Evolutionary conservation across 2,888 invertebrate species (phyloP).

Genomic region (Cerastoderma edule): DNA sequence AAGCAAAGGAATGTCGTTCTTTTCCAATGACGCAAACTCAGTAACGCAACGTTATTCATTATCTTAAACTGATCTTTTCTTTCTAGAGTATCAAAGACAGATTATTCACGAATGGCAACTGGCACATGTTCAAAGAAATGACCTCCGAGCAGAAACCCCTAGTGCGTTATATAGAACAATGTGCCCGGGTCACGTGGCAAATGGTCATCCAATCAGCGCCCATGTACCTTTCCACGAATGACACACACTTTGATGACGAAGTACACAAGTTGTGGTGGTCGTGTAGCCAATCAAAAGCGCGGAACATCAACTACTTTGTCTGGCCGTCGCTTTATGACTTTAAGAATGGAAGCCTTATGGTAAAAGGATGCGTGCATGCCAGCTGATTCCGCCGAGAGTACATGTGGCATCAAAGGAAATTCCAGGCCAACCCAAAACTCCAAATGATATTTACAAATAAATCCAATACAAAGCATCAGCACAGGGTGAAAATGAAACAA

Average conservation of each 20-base stretch:
- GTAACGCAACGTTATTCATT: too few relatives aligned
- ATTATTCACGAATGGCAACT: constrained; percentile 26
- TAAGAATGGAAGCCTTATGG: constrained; percentile 74
- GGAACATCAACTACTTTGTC: constrained; percentile 71
- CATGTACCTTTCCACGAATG: constrained; percentile 69
- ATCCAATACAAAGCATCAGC: too few relatives aligned
- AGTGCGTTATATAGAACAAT: constrained; percentile 67
- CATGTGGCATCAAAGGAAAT: background rate
- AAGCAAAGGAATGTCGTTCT: too few relatives aligned
- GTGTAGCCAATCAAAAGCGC: constrained; percentile 72
- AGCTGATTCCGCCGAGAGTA: constrained; percentile 23
- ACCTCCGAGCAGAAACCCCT: constrained; percentile 58
- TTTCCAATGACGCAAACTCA: too few relatives aligned
- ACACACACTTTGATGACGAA: constrained; percentile 70
- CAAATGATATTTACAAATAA: too few relatives aligned
- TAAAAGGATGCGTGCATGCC: constrained; percentile 78
- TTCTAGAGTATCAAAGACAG: constrained; percentile 65
- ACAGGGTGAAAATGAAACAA: too few relatives aligned
- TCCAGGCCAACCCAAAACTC: background rate
- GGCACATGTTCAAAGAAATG: constrained; percentile 43
- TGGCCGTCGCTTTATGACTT: constrained; percentile 79
- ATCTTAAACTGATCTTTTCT: too few relatives aligned
- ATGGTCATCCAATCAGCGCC: constrained; percentile 78
- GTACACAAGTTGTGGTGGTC: constrained; percentile 80
- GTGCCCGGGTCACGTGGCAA: constrained; percentile 75